Conservation (phyloP, 2,797 vertebrate genomes). For the Lagodon rhomboides region DNA sequence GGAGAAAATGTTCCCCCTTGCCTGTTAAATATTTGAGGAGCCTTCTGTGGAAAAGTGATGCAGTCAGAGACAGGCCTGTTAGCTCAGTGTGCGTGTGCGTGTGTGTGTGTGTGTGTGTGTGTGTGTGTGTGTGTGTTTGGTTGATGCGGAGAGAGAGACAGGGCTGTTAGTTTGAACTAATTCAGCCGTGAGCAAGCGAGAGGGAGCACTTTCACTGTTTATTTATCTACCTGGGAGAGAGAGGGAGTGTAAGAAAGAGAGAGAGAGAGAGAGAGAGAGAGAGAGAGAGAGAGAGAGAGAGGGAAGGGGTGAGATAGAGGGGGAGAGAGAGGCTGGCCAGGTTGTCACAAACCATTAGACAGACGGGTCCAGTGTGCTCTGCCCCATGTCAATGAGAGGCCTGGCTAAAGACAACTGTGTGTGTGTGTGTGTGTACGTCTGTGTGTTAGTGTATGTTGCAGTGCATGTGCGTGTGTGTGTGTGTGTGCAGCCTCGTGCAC, state of each 20-base stretch:
- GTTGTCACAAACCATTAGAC: slow-evolving; percentile 86
- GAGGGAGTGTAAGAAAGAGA: slow-evolving; percentile 6
- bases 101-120: slow-evolving; percentile 29
- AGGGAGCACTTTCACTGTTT: slow-evolving; percentile 83
- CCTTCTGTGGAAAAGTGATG: slow-evolving; percentile 79
- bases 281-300: slow-evolving; percentile 5
- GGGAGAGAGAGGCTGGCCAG: slow-evolving; percentile 62
- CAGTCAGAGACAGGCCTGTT: slow-evolving; percentile 77
- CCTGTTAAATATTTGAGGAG: slow-evolving; percentile 86
- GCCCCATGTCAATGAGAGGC: slow-evolving; percentile 80
- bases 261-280: not conserved
- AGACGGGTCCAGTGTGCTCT: slow-evolving; percentile 74
- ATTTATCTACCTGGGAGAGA: slow-evolving; percentile 83
- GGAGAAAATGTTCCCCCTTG: slow-evolving; percentile 80
- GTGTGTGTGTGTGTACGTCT: slow-evolving; percentile 9
- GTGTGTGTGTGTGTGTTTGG: slow-evolving; percentile 33
- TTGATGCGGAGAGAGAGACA: slow-evolving; percentile 67
- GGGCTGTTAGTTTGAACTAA: slow-evolving; percentile 77
- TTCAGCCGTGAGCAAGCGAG: slow-evolving; percentile 76
- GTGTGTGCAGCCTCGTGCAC: not conserved
- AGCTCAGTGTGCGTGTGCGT: slow-evolving; percentile 53
- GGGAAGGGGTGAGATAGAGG: slow-evolving; percentile 6
- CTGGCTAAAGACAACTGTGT: slow-evolving; percentile 36
- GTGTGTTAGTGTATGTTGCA: not conserved
- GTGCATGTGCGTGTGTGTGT: slow-evolving; percentile 2